A percentile compares a stretch with the other conserved stretches of the same genome.
These are phyloP conservation scores for Sebastes aleutianus DNA, from an alignment of 2,797 vertebrate genomes.

Conservation along the genomic window DNA sequence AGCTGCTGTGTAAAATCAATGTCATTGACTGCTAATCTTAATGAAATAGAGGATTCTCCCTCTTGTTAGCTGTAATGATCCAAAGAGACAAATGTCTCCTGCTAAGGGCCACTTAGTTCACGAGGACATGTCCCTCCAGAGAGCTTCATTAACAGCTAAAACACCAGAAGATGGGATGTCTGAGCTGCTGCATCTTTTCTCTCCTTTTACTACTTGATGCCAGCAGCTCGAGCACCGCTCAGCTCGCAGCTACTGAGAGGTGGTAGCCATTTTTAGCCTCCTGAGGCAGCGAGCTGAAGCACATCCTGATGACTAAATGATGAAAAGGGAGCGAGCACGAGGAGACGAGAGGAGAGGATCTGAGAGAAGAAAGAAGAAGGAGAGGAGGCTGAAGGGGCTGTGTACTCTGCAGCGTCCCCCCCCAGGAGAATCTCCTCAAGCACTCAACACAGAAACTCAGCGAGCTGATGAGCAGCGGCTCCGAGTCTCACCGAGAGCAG, in stretches of 20 bases:
- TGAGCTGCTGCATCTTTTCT: background rate
- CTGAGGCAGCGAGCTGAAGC: constrained; percentile 30
- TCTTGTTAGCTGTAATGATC: constrained; percentile 16
- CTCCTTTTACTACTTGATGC: background rate
- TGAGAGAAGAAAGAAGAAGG: background rate
- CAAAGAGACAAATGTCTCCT: constrained; percentile 34
- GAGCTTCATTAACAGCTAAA: constrained; percentile 2
- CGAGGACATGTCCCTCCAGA: background rate
- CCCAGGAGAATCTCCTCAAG: constrained; percentile 22
- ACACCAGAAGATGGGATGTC: background rate
- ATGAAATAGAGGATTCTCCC: constrained; percentile 22
- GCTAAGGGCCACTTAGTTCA: background rate
- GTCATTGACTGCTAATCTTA: constrained; percentile 9
- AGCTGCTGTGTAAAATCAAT: constrained; percentile 19
- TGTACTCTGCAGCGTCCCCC: constrained; percentile 18
- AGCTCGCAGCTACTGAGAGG: constrained; percentile 32
- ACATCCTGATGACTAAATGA: constrained; percentile 56
- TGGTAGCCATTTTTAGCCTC: constrained; percentile 60
- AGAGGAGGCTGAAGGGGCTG: background rate
- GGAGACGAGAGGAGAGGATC: constrained; percentile 13
- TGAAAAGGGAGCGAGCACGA: constrained; percentile 34
- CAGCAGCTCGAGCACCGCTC: background rate
- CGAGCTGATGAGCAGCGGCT: constrained; percentile 11
- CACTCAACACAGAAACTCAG: background rate
- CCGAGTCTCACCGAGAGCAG: background rate